A percentile compares a stretch with the other conserved stretches of the same genome.
phyloP scores from a whole-genome alignment of 2,888 invertebrate species.

The Ditula angustiorana region DNA sequence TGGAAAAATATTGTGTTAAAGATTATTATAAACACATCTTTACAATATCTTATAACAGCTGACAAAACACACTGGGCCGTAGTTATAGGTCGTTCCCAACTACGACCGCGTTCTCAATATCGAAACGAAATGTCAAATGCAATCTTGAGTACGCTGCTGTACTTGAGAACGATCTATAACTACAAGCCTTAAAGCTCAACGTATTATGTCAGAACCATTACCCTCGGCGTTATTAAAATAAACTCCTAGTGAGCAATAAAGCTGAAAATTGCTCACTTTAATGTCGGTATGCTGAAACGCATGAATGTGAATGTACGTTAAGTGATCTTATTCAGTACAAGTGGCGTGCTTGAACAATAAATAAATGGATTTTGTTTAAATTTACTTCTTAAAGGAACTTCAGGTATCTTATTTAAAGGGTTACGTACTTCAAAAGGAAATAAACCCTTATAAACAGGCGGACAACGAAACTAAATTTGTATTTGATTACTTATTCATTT shows the following conservation, averaged over 20 bases:
- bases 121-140: no score
- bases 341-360: not conserved
- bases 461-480: no score
- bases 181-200: not conserved
- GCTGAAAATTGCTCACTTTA: not conserved
- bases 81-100: no score
- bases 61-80: no score
- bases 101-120: no score
- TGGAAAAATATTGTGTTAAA: no score
- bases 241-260: not conserved
- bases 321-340: not conserved
- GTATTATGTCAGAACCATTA: not conserved
- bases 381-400: not conserved
- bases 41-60: not conserved
- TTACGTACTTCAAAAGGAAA: not conserved
- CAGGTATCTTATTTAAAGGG: not conserved
- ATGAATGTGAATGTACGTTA: not conserved
- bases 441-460: no score
- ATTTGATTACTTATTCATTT: no score
- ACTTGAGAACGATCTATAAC: no score
- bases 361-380: not conserved
- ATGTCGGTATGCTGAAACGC: not conserved
- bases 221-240: not conserved
- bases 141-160: no score
- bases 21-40: not conserved